These are phyloP conservation scores for Allolobophora icterica DNA, from an alignment of 2,888 invertebrate species.

Conservation along the genomic window DNA sequence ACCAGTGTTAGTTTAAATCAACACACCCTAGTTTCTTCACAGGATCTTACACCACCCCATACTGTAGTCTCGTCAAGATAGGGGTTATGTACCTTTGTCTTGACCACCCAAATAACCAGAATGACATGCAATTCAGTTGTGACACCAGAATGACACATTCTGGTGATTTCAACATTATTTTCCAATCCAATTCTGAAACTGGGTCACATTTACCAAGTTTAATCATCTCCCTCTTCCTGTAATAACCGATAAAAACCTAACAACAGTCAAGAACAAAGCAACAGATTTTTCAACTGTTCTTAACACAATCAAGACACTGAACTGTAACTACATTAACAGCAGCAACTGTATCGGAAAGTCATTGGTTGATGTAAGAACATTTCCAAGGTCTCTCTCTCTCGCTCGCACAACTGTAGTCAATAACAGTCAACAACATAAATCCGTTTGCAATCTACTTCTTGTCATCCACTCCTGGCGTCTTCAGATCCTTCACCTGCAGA, in stretches of 20 bases:
- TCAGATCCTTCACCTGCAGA: constrained; percentile 41
- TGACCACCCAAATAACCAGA: no score
- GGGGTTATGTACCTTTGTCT: no score
- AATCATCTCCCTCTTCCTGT: not conserved
- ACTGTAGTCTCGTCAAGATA: no score
- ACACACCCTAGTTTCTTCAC: no score
- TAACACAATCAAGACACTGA: not conserved
- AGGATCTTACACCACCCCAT: no score
- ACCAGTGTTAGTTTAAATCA: no score
- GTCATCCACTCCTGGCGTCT: not conserved
- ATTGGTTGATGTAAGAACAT: not conserved
- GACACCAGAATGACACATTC: no score
- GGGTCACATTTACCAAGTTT: no score
- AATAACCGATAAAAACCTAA: not conserved
- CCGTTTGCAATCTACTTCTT: constrained; percentile 23
- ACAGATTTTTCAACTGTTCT: not conserved
- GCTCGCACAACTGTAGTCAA: not conserved
- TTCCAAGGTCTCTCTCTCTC: not conserved
- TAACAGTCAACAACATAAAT: not conserved
- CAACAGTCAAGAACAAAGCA: not conserved
- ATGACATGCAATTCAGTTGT: no score
- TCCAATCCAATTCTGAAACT: no score
- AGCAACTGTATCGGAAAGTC: not conserved
- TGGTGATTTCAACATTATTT: no score
- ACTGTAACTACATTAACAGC: not conserved